Percentiles rank a stretch among this genome's conserved stretches.
Conservation (phyloP, 2,113 vertebrate species). For the Pitta sordida region DNA sequence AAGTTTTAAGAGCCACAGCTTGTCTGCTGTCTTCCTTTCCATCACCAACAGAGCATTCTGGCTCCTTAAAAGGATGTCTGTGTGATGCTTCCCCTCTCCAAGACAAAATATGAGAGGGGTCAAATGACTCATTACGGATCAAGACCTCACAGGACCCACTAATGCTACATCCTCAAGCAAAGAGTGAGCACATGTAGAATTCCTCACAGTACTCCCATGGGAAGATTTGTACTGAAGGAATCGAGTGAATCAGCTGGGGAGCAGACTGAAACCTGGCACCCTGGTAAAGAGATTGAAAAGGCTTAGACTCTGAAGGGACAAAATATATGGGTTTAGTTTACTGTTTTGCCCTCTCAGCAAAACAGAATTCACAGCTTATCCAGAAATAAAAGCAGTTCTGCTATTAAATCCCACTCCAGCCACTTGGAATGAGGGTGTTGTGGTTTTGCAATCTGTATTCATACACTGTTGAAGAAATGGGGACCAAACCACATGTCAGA, state of each 20-base stretch:
- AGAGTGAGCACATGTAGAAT: background rate
- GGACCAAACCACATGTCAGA: background rate
- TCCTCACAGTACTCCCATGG: background rate
- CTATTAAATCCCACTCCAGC: background rate
- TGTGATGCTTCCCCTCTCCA: background rate
- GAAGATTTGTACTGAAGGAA: background rate
- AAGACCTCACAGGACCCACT: background rate
- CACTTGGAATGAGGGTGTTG: background rate
- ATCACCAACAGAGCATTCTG: background rate
- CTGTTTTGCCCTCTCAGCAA: background rate
- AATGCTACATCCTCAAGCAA: background rate
- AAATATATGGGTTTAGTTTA: background rate
- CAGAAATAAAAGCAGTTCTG: background rate
- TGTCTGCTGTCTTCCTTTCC: background rate
- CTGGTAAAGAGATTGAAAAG: background rate
- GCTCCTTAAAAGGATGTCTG: background rate
- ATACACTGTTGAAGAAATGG: background rate
- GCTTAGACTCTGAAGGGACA: background rate
- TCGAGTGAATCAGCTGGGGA: background rate
- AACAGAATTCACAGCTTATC: background rate
- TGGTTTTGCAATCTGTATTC: background rate
- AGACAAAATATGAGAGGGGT: background rate
- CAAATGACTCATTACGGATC: conserved; percentile 13
- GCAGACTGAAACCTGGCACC: background rate
- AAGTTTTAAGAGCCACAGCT: background rate